These are phyloP conservation scores for Philaenus spumarius DNA, from an alignment of 1,140 invertebrate species.

Conservation along the genomic window DNA sequence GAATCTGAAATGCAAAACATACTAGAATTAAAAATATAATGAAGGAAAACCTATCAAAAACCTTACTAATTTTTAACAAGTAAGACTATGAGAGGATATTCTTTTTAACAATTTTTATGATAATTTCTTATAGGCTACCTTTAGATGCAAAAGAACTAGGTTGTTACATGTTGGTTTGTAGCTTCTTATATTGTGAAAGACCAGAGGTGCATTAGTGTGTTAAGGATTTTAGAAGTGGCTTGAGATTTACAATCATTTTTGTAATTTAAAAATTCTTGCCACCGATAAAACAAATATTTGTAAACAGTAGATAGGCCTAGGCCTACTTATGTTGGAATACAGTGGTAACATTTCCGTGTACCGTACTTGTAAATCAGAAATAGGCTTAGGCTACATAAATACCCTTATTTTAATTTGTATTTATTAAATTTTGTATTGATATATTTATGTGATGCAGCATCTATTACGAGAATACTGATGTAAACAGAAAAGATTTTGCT, in stretches of 20 bases:
- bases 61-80: no score
- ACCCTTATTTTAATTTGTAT: neutral
- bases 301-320: no score
- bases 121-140: neutral
- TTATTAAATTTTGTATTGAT: neutral
- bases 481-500: neutral
- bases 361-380: neutral
- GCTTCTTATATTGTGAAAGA: neutral
- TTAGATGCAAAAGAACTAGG: neutral
- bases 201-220: neutral
- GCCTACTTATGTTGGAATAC: no score
- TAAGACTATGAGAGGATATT: no score
- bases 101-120: no score
- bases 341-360: neutral
- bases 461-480: neutral
- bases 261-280: no score
- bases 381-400: neutral
- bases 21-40: no score
- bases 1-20: constrained; percentile 51
- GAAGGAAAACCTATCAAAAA: no score
- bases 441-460: neutral
- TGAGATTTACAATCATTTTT: no score
- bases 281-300: no score
- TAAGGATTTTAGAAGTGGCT: neutral
- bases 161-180: neutral